Conservation (phyloP, 1,140 invertebrate species). For the Drosophila kepulauana region DNA sequence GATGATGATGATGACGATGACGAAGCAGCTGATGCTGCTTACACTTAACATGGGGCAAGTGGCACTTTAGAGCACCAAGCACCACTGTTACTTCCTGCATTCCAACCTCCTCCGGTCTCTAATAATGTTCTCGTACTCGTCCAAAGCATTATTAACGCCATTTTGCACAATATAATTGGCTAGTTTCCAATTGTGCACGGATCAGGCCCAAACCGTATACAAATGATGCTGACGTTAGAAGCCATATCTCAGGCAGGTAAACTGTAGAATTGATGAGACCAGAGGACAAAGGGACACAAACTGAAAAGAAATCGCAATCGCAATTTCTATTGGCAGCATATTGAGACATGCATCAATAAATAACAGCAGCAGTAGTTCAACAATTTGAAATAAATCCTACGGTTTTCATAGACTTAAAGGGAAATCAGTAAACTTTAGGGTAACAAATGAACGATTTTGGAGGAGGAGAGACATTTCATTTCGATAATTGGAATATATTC, state of each 20-base stretch:
- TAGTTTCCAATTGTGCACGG: slow-evolving; percentile 54
- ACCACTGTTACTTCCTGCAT: slow-evolving; percentile 5
- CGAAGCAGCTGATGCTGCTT: slow-evolving; percentile 24
- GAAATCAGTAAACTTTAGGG: too few species aligned
- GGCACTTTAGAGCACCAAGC: slow-evolving; percentile 42
- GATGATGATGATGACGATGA: slow-evolving; percentile 41
- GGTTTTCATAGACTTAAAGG: too few species aligned
- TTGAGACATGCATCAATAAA: slow-evolving; percentile 20
- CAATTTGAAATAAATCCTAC: too few species aligned
- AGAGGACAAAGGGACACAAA: slow-evolving; percentile 8
- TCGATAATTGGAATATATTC: too few species aligned
- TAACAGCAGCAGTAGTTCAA: not conserved
- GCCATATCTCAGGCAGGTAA: not conserved
- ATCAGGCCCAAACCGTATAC: slow-evolving; percentile 17
- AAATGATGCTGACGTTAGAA: slow-evolving; percentile 10
- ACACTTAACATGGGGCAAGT: slow-evolving; percentile 30
- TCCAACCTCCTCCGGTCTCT: not conserved
- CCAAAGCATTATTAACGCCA: slow-evolving; percentile 65
- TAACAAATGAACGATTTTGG: too few species aligned
- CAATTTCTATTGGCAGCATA: slow-evolving; percentile 19
- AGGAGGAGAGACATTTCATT: too few species aligned
- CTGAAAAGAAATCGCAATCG: not conserved
- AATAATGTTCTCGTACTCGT: slow-evolving; percentile 28
- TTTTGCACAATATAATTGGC: slow-evolving; percentile 76
- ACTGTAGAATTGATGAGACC: slow-evolving; percentile 21